Conservation (phyloP, 1,140 invertebrate genomes). For the Holotrichia oblita region DNA sequence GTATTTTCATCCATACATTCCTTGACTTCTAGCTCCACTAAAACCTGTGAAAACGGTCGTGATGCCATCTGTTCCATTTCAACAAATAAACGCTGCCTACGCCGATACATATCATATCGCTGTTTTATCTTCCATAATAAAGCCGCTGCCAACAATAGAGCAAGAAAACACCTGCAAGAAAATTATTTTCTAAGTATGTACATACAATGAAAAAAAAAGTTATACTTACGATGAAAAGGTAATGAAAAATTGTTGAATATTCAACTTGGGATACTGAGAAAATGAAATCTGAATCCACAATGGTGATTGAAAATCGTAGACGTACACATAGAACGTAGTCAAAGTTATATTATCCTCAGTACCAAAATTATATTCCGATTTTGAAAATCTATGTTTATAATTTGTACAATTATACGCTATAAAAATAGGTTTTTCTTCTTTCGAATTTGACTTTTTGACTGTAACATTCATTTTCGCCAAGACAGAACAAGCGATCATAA, state of each 20-base stretch:
- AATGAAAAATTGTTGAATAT: constrained; percentile 97
- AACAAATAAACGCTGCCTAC: constrained; percentile 90
- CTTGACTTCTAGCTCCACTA: constrained; percentile 74
- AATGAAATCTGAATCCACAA: constrained; percentile 97
- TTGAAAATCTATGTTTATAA: constrained; percentile 87
- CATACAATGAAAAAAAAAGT: background rate
- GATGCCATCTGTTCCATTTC: constrained; percentile 99
- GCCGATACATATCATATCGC: constrained; percentile 93
- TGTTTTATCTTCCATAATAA: constrained; percentile 98
- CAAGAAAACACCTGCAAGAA: constrained; percentile 83
- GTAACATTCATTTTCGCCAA: constrained; percentile 95
- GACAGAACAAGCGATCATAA: constrained; percentile 91
- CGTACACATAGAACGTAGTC: constrained; percentile 96
- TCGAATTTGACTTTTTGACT: constrained; percentile 77
- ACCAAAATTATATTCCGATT: constrained; percentile 92
- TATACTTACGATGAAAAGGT: constrained; percentile 92
- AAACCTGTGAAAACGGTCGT: constrained; percentile 91
- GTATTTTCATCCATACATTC: constrained; percentile 57
- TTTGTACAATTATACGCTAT: constrained; percentile 83
- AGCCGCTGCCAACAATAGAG: constrained; percentile 89
- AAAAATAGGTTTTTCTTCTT: constrained; percentile 76
- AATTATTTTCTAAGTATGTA: constrained; percentile 22
- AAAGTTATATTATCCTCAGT: constrained; percentile 84
- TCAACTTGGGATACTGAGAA: constrained; percentile 95
- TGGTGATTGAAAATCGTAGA: constrained; percentile 94